Percentiles rank a stretch among this genome's conserved stretches.
Evolutionary conservation across 2,888 invertebrate genomes (phyloP).

Genomic region (Ligdia adustata): DNA sequence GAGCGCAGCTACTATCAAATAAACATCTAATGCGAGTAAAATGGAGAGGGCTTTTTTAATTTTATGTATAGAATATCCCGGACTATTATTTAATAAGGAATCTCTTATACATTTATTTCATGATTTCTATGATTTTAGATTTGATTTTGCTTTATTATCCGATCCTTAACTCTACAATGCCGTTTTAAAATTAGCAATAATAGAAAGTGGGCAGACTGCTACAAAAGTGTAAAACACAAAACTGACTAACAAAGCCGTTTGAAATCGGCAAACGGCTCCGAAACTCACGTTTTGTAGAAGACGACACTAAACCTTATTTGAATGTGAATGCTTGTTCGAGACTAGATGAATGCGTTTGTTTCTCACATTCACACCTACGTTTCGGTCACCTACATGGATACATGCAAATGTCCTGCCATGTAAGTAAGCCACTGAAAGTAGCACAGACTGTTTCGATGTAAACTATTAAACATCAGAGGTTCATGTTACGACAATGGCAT

Average conservation of each 20-base stretch:
- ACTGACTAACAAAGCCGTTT: slow-evolving; percentile 2
- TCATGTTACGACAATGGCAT: too few relatives aligned
- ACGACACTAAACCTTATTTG: slow-evolving; percentile 9
- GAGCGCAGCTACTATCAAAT: too few relatives aligned
- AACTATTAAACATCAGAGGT: neutral
- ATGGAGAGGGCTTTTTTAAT: too few relatives aligned
- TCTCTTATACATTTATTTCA: too few relatives aligned
- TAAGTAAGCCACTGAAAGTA: slow-evolving; percentile 28
- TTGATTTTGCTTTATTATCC: too few relatives aligned
- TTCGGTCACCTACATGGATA: slow-evolving; percentile 53
- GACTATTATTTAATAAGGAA: too few relatives aligned
- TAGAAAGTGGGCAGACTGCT: slow-evolving; percentile 5
- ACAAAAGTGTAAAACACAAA: slow-evolving; percentile 6
- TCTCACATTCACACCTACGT: slow-evolving; percentile 52
- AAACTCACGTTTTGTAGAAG: slow-evolving; percentile 5
- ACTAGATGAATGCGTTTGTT: slow-evolving; percentile 35
- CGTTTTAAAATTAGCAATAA: too few relatives aligned
- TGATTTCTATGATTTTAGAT: too few relatives aligned
- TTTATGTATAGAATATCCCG: too few relatives aligned
- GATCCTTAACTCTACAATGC: too few relatives aligned
- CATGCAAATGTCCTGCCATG: slow-evolving; percentile 55
- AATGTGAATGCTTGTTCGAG: slow-evolving; percentile 28
- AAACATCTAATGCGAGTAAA: too few relatives aligned
- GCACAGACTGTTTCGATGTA: slow-evolving; percentile 6
- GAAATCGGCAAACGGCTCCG: neutral